Percentiles rank a stretch among this genome's conserved stretches.
Conservation (phyloP, 2,113 vertebrate species). For the Poeciliopsis prolifica region DNA sequence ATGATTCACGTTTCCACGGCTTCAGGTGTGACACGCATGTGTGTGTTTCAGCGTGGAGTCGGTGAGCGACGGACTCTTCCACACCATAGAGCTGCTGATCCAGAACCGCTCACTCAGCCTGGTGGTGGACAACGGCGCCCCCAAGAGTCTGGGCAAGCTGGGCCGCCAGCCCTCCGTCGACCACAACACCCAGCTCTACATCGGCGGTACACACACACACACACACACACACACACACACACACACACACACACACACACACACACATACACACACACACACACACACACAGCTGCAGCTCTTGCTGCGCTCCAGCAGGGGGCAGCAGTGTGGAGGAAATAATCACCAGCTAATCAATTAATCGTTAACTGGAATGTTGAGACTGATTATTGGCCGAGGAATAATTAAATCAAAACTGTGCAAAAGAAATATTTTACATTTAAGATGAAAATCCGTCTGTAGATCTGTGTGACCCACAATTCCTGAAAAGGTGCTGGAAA, state of each 20-base stretch:
- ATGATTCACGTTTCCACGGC: no score
- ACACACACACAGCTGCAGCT: background rate
- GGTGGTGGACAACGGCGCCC: conserved; percentile 93
- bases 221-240: background rate
- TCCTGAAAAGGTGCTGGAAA: no score
- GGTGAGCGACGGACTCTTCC: conserved; percentile 94
- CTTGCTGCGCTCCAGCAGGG: no score
- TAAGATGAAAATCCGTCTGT: no score
- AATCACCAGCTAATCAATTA: no score
- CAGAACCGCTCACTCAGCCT: conserved; percentile 94
- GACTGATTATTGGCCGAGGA: no score
- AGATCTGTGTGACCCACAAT: no score
- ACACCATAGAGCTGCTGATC: conserved; percentile 92
- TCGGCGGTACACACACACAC: conserved; percentile 85
- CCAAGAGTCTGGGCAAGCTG: conserved; percentile 93
- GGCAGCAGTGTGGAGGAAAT: no score
- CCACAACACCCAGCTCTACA: conserved; percentile 92
- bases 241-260: background rate
- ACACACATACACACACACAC: background rate
- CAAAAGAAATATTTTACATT: no score
- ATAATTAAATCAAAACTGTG: no score
- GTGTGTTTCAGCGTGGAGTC: conserved; percentile 88
- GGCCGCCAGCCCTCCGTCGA: conserved; percentile 88
- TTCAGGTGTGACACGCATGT: no score
- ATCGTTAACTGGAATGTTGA: no score